Evolutionary conservation across 2,113 vertebrate species (phyloP), one percentile per base, ranked within the genome.

Genomic region (Promerops cafer): DNA sequence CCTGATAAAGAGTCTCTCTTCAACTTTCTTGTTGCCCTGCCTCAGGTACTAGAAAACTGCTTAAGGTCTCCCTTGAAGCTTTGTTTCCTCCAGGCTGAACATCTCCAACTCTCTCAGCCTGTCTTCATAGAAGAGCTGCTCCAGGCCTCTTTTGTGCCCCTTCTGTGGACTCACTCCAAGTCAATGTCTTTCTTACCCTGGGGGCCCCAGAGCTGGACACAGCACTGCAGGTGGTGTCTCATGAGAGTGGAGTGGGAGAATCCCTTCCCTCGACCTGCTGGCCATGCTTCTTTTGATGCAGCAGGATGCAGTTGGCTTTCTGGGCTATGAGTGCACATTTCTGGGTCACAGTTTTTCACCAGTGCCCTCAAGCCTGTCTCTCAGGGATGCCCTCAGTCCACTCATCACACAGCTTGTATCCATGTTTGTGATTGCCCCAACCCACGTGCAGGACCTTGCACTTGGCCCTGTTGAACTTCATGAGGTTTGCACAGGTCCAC

Each of bases 131-230:
- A 19, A 61, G 28, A 53, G 3, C 11, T 52, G 28, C 33, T 60
- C 27, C 53, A 77, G 45, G 27, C 33, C 45, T 44, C 53, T 77
- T 69, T 27, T 39, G 27, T 60, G 12, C 6, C 39, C 15, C 8
- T 33, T 45, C 33, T 53, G 33, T 78, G 54, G 33, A 45, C 28
- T 78, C 12, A 12, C 17, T 60, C 14, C 54, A 45, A 39, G 18
- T 19, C 27, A 42, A 27, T 52, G 33, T 68, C 53, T 52, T 31
- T 50, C 7, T 44, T 18, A 18, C 0, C 0, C 5, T 31, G 52
- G 31, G 13, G 5, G 11, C 11, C 26, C 44, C 11, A 10, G 45
- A 60, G 33, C 45, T 10, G 4, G 33, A 37, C 23, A 18, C 17
- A 60, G 54, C 28, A 21, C 11, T 24, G 37, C 24, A 71, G 20